phyloP scores from a whole-genome alignment of 2,113 vertebrate species.

The Salvelinus alpinus region DNA sequence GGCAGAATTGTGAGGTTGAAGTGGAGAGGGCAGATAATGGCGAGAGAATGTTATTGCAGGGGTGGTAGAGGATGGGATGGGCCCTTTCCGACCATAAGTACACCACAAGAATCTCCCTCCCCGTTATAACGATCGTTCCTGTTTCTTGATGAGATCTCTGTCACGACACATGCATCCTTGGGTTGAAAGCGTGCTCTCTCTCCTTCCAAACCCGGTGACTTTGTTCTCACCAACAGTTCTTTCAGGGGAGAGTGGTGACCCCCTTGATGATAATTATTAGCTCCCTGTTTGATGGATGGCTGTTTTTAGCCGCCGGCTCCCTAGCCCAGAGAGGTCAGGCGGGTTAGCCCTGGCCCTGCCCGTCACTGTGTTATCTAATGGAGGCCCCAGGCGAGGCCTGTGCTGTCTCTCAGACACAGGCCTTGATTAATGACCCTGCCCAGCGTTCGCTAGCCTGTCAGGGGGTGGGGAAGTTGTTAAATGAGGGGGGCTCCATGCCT shows the following conservation, averaged over 20 bases:
- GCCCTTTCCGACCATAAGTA: too few relatives aligned
- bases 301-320: background rate
- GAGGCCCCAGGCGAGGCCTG: slow-evolving; percentile 12
- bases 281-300: background rate
- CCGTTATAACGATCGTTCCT: too few relatives aligned
- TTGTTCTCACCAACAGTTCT: background rate
- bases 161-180: background rate
- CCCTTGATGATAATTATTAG: background rate
- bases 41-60: too few relatives aligned
- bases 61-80: too few relatives aligned
- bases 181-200: background rate
- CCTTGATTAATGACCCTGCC: slow-evolving; percentile 9
- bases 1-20: too few relatives aligned
- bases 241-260: background rate
- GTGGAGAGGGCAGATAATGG: too few relatives aligned
- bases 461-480: slow-evolving; percentile 2
- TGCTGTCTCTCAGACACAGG: slow-evolving; percentile 8
- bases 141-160: background rate
- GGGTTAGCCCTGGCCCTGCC: background rate
- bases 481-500: background rate
- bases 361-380: slow-evolving; percentile 13
- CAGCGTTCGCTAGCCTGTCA: slow-evolving; percentile 12
- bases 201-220: background rate
- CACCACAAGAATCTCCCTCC: too few relatives aligned
- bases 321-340: background rate